Evolutionary conservation across 2,797 vertebrate species (phyloP).

Genomic region (Lepilemur ruficaudatus): DNA sequence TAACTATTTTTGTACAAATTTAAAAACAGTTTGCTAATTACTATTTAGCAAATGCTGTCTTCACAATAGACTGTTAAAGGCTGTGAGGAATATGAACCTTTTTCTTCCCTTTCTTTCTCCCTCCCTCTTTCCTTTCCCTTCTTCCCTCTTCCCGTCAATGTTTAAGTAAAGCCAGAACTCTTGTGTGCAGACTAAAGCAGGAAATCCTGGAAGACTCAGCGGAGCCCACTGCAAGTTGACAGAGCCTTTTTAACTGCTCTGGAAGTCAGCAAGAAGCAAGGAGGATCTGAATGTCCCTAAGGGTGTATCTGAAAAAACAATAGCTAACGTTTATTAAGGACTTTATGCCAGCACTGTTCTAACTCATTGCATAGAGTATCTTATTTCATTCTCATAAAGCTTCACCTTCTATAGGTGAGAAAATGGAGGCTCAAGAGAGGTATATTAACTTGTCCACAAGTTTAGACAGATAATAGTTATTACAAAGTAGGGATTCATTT

Average conservation of each 20-base stretch:
- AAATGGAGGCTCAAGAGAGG: background rate
- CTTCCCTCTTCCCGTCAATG: background rate
- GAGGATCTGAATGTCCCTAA: background rate
- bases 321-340: background rate
- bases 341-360: background rate
- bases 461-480: background rate
- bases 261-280: background rate
- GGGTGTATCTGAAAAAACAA: background rate
- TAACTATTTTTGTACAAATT: constrained; percentile 34
- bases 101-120: background rate
- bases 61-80: background rate
- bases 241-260: background rate
- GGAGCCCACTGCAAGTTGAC: background rate
- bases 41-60: background rate
- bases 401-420: background rate
- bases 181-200: background rate
- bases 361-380: background rate
- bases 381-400: background rate
- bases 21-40: constrained; percentile 28
- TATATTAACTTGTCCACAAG: background rate
- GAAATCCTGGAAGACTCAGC: background rate
- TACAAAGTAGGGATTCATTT: background rate
- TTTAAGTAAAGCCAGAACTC: background rate
- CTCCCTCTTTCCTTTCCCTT: background rate
- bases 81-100: background rate